Evolutionary conservation across 2,888 invertebrate species (phyloP).

Genomic region (Galerucella calmariensis): DNA sequence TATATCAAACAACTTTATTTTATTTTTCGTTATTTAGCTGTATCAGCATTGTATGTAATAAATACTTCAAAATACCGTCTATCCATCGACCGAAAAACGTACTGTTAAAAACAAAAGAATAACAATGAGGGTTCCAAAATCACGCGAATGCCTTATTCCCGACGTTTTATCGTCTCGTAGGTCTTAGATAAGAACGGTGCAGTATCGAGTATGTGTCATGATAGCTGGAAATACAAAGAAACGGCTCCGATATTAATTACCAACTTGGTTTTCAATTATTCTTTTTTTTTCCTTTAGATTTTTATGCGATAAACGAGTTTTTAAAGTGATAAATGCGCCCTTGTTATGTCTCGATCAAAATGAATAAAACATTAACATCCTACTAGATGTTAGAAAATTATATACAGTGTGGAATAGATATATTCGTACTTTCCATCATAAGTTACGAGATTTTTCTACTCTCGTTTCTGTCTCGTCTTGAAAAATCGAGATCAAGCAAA

Average conservation of each 20-base stretch:
- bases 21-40: background rate
- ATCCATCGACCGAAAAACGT: slow-evolving; percentile 45
- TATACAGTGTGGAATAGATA: background rate
- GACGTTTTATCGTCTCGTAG: slow-evolving; percentile 50
- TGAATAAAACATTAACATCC: background rate
- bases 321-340: slow-evolving; percentile 26
- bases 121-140: slow-evolving; percentile 53
- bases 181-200: slow-evolving; percentile 50
- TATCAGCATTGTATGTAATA: slow-evolving; percentile 26
- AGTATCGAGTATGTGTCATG: slow-evolving; percentile 55
- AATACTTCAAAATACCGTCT: slow-evolving; percentile 43
- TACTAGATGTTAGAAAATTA: background rate
- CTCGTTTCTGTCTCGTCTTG: no score
- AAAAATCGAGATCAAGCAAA: no score
- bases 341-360: slow-evolving; percentile 4
- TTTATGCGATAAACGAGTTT: slow-evolving; percentile 22
- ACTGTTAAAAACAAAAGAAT: slow-evolving; percentile 49
- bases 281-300: slow-evolving; percentile 33
- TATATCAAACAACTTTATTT: background rate
- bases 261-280: slow-evolving; percentile 46
- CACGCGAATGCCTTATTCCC: slow-evolving; percentile 55
- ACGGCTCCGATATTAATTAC: slow-evolving; percentile 47
- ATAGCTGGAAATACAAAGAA: slow-evolving; percentile 47
- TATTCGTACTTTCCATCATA: no score
- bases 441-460: no score